Percentiles rank a stretch among this genome's conserved stretches.
Conservation (phyloP, 2,888 invertebrate species). For the Polylopha cassiicola region DNA sequence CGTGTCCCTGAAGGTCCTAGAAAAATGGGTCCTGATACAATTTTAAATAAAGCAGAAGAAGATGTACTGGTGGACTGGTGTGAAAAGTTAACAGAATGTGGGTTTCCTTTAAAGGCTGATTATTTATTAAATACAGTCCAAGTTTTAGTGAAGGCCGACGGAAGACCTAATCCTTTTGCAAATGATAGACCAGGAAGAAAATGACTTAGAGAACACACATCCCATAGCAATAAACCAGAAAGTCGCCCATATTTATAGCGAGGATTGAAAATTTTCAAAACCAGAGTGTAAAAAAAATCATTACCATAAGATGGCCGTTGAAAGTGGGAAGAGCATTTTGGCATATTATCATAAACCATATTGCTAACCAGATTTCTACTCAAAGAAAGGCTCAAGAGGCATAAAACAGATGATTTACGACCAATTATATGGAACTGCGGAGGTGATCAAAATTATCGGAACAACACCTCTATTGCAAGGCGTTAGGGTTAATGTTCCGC, state of each 20-base stretch:
- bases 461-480: too few species aligned
- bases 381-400: conserved; percentile 11
- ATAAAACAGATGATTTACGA: conserved; percentile 21
- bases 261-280: too few species aligned
- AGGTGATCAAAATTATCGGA: too few species aligned
- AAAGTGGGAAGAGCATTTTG: conserved; percentile 19
- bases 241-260: too few species aligned
- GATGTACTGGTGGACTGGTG: conserved; percentile 2
- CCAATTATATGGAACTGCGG: too few species aligned
- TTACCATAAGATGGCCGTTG: conserved; percentile 18
- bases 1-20: conserved; percentile 5
- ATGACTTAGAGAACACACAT: background rate
- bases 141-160: background rate
- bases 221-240: too few species aligned
- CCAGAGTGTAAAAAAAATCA: conserved; percentile 15
- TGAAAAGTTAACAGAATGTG: conserved; percentile 2
- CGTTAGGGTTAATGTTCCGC: too few species aligned
- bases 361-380: conserved; percentile 17
- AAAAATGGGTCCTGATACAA: conserved; percentile 5
- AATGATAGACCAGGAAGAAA: conserved; percentile 3
- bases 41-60: conserved; percentile 5
- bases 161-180: conserved; percentile 4
- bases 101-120: conserved; percentile 3
- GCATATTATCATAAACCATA: conserved; percentile 18
- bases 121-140: conserved; percentile 3